These are phyloP conservation scores for Drosophila putrida DNA, from an alignment of 2,888 invertebrate genomes.

Conservation along the genomic window DNA sequence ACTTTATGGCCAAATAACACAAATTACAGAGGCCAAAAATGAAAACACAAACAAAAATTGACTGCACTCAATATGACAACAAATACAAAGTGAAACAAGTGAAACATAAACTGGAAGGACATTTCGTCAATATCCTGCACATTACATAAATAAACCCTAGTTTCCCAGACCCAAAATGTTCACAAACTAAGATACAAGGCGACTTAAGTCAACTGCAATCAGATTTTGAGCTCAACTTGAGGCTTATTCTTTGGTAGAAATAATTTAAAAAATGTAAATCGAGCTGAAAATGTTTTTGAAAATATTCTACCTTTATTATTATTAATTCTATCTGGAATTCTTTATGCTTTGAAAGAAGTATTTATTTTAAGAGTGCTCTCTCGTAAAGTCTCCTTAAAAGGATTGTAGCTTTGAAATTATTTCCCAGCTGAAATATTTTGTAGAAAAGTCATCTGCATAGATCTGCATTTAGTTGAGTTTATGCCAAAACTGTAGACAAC, in stretches of 20 bases:
- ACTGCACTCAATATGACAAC: slow-evolving; percentile 50
- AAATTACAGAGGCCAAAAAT: slow-evolving; percentile 63
- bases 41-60: slow-evolving; percentile 51
- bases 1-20: slow-evolving; percentile 72
- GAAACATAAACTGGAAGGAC: slow-evolving; percentile 47
- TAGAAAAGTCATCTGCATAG: not conserved
- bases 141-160: slow-evolving; percentile 40
- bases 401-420: too few species aligned
- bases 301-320: too few species aligned
- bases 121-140: slow-evolving; percentile 66
- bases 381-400: too few species aligned
- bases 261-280: not conserved
- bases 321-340: too few species aligned
- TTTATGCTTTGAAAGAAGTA: too few species aligned
- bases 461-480: slow-evolving; percentile 1
- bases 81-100: slow-evolving; percentile 23
- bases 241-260: too few species aligned
- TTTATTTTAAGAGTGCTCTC: too few species aligned
- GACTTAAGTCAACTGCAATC: slow-evolving; percentile 15
- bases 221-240: not conserved
- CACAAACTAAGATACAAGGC: slow-evolving; percentile 1
- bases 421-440: not conserved
- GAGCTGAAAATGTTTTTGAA: too few species aligned
- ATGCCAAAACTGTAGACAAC: not conserved
- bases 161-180: not conserved